Evolutionary conservation across 1,140 invertebrate genomes (phyloP), one percentile per base, ranked within the genome.

Genomic region (Aricia agestis): DNA sequence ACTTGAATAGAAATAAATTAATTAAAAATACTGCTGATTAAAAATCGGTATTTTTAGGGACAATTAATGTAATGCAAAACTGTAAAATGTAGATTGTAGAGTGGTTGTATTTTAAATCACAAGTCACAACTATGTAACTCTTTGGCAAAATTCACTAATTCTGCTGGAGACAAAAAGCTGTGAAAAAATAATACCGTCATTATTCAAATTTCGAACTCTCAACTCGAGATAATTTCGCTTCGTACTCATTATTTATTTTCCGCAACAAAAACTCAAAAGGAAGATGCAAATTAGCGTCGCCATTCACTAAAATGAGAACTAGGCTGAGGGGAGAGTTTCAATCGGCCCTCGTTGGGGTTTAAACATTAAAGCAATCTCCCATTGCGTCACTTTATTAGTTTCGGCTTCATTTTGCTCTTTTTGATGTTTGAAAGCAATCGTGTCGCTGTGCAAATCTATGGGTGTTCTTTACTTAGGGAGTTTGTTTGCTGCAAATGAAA

Each of bases 201-300:
- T 52, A 52, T 52, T 52, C 13, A 52, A 52, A 52, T 52, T 52
- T 52, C 45, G 45, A 52, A 11, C 45, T 52, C 45, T 52, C 45
- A 52, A 52, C 45, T 52, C 17, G 19, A 25, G 59, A 63, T 63
- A 63, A 63, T 63, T 63, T 63, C 18, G 19, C 10, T 18, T 59
- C 58, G 59, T 52, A 13, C 59, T 63, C 59, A 63, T 63, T 63
- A 63, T 63, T 63, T 63, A 63, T 63, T 63, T 63, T 63, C 59
- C 59, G 59, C 59, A 19, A 63, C 59, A 63, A 63, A 63, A 63
- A 63, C 73, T 76, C 74, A 78, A 76, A 85, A 83, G 85, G 85
- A 88, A 81, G 87, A 90, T 90, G 87, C 89, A 91, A 91, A 91
- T 91, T 91, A 91, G 79, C 82, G 74, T 82, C 82, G 85, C 87